Base-by-base conservation (phyloP, 2,797 vertebrate genomes). In the Pseudochromis fuscus region DNA sequence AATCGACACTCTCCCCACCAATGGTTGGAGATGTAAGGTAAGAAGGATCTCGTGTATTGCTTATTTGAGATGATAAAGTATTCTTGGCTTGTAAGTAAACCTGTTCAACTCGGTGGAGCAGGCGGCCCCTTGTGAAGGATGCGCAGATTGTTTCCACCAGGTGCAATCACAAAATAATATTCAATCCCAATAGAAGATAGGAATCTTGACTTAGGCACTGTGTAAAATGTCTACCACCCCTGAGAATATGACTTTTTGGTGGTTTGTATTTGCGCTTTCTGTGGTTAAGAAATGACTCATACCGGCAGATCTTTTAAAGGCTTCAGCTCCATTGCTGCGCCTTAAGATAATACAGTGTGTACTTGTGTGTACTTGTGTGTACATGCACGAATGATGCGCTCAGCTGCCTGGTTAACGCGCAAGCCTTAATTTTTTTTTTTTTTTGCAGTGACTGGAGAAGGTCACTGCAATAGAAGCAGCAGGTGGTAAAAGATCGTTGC, bases 1-100 rank as follows among this genome's bases (percentile, higher is more conserved):
- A 84, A 99, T 99, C 89, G 97, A 99, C 24, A 93, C 96, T 45
- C 95, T 99, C 86, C 98, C 98, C 80, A 98, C 96, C 88, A 99
- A 98, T 75, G 97, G 97, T 80, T 99, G 98, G 98, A 96, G 96
- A 91, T 99, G 98, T 94, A 97, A 97, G 96, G 98, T 99, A 94
- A 25, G 84, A 61, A 65, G 61, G 16, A 53, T 21, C 30, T 62
- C 13, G 13, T n/a, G 13, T 28, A 7, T 21, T 24, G n/a, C 9
- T 33, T 33, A 21, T 49, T 15, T 1, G 5, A 45, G 12, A 18
- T 1, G 0, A 3, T 3, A 7, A 3, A 13, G 72, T 35, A 35
- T 33, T 64, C 6, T n/a, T 52, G 45, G 30, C 15, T 49, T 21
- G 4, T 31, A 25, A 51, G 9, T 30, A 52, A 58, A 63, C 51